These are phyloP conservation scores for Parauchenoglanis punctatus DNA, from an alignment of 2,797 vertebrate genomes.

Conservation along the genomic window DNA sequence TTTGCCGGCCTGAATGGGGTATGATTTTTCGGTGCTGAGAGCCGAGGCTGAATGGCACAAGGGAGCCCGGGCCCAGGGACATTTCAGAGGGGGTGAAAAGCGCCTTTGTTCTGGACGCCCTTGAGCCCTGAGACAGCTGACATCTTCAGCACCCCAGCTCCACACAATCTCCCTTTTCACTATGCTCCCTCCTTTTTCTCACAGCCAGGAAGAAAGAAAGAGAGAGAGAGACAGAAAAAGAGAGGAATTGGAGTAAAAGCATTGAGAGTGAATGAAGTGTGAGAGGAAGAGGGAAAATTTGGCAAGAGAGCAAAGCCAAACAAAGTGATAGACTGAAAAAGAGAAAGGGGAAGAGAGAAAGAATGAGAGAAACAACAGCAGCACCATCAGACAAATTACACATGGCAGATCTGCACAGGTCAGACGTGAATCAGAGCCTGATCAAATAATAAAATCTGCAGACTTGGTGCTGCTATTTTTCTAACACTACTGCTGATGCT, in stretches of 20 bases:
- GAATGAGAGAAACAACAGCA: constrained; percentile 32
- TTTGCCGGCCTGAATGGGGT: constrained; percentile 57
- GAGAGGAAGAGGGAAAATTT: constrained; percentile 26
- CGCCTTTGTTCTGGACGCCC: constrained; percentile 78
- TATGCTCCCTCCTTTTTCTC: constrained; percentile 38
- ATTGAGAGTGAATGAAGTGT: constrained; percentile 12
- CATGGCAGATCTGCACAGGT: constrained; percentile 44
- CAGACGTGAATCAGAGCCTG: constrained; percentile 27
- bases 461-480: constrained; percentile 30
- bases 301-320: constrained; percentile 33
- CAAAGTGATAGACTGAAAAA: constrained; percentile 50
- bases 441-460: constrained; percentile 51
- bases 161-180: constrained; percentile 76
- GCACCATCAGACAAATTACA: constrained; percentile 55
- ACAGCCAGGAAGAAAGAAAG: constrained; percentile 41
- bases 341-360: constrained; percentile 35
- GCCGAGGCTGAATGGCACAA: constrained; percentile 32
- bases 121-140: constrained; percentile 77
- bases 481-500: constrained; percentile 32
- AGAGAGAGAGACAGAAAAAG: constrained; percentile 36
- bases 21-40: constrained; percentile 50
- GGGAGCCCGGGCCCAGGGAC: constrained; percentile 47
- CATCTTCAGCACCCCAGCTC: constrained; percentile 65
- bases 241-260: constrained; percentile 40
- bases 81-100: constrained; percentile 71